Evolutionary conservation across 2,113 vertebrate species (phyloP).

Genomic region (Triplophysa tibetana): DNA sequence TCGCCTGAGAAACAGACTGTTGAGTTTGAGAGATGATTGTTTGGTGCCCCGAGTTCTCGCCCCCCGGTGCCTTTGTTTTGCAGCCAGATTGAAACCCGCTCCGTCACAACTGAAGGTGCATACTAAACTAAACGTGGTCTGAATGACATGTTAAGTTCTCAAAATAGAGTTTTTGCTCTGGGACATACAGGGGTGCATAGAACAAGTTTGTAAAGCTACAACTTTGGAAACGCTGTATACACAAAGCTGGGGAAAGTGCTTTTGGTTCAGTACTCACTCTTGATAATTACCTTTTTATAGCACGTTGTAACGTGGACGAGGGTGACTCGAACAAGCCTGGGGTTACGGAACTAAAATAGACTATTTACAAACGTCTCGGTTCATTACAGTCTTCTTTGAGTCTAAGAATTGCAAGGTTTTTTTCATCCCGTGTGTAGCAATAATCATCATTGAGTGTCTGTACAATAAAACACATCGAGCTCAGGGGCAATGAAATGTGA

Average conservation of each 20-base stretch:
- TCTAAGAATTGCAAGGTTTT: no score
- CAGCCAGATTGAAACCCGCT: neutral
- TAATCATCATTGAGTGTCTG: neutral
- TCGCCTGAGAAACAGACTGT: slow-evolving; percentile 13
- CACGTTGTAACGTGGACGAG: neutral
- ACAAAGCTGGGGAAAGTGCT: neutral
- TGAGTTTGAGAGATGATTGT: slow-evolving; percentile 30
- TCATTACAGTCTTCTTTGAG: neutral
- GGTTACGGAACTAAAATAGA: neutral
- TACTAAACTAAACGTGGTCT: slow-evolving; percentile 6
- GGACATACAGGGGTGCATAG: neutral
- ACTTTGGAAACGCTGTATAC: neutral
- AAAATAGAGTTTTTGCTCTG: slow-evolving; percentile 30
- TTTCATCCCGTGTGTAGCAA: neutral
- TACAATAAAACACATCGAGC: neutral
- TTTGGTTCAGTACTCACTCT: neutral
- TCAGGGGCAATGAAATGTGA: neutral
- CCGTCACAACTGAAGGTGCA: neutral
- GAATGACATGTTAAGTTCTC: slow-evolving; percentile 6
- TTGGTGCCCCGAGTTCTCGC: slow-evolving; percentile 7
- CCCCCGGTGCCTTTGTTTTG: slow-evolving; percentile 3
- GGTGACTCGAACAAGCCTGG: neutral
- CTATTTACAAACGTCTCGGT: neutral
- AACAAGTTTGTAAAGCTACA: slow-evolving; percentile 12
- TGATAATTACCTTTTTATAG: neutral